Percentiles rank a stretch among this genome's conserved stretches.
Conservation (phyloP, 2,797 vertebrate species). For the Tympanoctomys barrerae region DNA sequence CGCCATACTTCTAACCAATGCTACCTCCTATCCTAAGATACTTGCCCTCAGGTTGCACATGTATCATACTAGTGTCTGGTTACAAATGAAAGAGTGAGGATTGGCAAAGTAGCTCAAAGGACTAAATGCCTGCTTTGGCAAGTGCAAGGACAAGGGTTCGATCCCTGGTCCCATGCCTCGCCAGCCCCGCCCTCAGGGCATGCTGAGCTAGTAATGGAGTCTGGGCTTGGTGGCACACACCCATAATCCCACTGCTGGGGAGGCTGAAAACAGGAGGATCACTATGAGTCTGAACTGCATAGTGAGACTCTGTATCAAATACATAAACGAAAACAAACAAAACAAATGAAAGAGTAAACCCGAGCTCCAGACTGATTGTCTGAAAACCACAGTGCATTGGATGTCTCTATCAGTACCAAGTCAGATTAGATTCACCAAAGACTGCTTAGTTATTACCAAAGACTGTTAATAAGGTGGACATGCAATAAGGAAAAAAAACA, state of each 20-base stretch:
- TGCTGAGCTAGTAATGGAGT: too few relatives aligned
- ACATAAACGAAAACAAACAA: too few relatives aligned
- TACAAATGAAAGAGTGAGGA: background rate
- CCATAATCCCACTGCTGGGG: too few relatives aligned
- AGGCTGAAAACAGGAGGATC: too few relatives aligned
- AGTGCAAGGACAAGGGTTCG: too few relatives aligned
- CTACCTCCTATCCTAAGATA: background rate
- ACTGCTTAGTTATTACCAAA: background rate
- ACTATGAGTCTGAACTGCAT: too few relatives aligned
- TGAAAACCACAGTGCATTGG: background rate
- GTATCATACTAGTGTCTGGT: background rate
- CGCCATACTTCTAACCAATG: background rate
- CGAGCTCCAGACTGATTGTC: background rate
- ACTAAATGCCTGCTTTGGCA: too few relatives aligned
- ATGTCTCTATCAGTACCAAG: background rate
- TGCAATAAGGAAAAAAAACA: background rate
- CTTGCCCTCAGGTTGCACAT: background rate
- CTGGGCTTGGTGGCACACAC: too few relatives aligned
- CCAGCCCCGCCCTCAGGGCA: too few relatives aligned
- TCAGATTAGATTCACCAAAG: background rate
- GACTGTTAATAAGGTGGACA: background rate
- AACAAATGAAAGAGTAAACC: background rate
- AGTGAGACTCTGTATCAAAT: too few relatives aligned
- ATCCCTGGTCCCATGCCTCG: too few relatives aligned
- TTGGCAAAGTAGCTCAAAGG: too few relatives aligned